Base-by-base conservation (phyloP, 2,888 invertebrate genomes). In the Andricus quercusramuli region DNA sequence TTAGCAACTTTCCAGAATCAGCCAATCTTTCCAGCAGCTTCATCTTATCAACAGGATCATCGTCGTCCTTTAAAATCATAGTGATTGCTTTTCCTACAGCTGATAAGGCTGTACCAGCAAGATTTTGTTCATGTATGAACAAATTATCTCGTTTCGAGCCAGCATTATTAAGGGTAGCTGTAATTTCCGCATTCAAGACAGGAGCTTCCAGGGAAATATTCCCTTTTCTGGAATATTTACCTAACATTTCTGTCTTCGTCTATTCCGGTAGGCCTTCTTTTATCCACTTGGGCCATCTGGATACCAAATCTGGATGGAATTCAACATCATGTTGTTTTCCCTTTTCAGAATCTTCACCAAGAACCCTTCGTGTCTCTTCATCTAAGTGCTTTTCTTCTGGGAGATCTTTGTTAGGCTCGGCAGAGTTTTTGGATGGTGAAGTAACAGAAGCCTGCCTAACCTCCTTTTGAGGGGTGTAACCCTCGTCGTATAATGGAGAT, bases 141-240 rank as follows among this genome's bases (percentile, higher is more conserved):
- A 70, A 79, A 29, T 29, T 2, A 66, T 82, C 83, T 76, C 83
- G 79, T 59, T 83, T 82, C 15, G 32, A 29, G 15, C 74, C 79
- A 20, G 78, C 56, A 29, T 83, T 82, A 29, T 81, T 79, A 29
- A 29, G n/a, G 29, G 29, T 29, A 29, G 29, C 29, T 29, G 29
- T 2, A 41, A 44, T 29, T 29, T 29, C 29, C 29, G 29, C 29
- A 29, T 29, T 29, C 2, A 29, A 29, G 29, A 29, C 29, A 29
- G 29, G 29, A 29, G 29, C 29, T 29, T 29, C 29, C 29, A 29
- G 29, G 29, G 2, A 29, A 29, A 79, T 37, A 77, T 83, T 84
- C 11, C 83, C 81, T 62, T 82, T 81, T 29, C 82, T 78, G n/a
- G 79, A 76, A 79, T 85, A 84, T 79, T 80, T 81, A 1, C 70